Evolutionary conservation across 2,888 invertebrate genomes (phyloP).

Genomic region (Nemotelus pantherinus): DNA sequence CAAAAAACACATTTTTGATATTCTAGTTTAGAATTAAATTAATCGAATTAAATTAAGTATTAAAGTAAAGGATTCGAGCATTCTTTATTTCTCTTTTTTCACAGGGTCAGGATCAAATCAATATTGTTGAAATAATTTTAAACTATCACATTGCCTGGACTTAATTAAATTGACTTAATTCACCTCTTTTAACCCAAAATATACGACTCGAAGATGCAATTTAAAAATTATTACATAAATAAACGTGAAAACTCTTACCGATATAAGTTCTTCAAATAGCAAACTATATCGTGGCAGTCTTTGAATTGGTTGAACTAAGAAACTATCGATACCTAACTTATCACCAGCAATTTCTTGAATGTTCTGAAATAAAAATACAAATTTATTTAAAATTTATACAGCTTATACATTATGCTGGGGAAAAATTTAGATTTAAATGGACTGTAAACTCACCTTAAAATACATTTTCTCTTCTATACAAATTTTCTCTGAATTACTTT

Average conservation of each 20-base stretch:
- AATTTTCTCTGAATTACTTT: slow-evolving; percentile 61
- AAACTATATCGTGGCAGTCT: slow-evolving; percentile 64
- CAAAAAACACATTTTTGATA: too few species aligned
- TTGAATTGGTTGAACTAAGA: slow-evolving; percentile 64
- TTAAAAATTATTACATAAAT: neutral
- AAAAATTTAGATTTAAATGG: neutral
- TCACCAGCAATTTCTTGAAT: slow-evolving; percentile 62
- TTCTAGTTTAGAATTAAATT: too few species aligned
- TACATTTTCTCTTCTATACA: slow-evolving; percentile 62
- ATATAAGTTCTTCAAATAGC: slow-evolving; percentile 61
- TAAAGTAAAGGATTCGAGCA: too few species aligned
- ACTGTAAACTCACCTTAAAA: slow-evolving; percentile 58
- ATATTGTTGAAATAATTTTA: too few species aligned
- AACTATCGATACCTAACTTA: slow-evolving; percentile 64
- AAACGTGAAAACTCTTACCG: slow-evolving; percentile 54
- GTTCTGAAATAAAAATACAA: slow-evolving; percentile 55
- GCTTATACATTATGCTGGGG: neutral
- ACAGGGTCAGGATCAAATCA: too few species aligned
- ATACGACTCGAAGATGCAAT: neutral
- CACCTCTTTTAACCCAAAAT: neutral
- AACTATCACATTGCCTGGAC: too few species aligned
- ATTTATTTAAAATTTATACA: neutral
- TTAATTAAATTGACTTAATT: too few species aligned
- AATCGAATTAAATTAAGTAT: too few species aligned
- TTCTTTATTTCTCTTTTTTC: too few species aligned